Base-by-base conservation (phyloP, 2,113 vertebrate genomes). In the Larimichthys polyactis region DNA sequence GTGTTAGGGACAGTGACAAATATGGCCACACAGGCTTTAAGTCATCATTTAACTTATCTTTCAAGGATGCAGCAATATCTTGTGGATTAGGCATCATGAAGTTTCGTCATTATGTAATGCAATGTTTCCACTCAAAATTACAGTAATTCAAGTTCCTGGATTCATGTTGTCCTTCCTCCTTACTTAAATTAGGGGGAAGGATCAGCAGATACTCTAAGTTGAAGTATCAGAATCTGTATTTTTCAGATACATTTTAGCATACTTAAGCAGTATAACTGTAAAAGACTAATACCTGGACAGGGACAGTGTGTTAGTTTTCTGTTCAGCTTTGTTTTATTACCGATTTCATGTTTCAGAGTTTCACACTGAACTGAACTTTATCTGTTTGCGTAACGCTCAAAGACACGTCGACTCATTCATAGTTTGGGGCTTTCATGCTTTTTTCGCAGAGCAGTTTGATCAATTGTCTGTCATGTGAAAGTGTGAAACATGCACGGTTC, bases 391-490 rank as follows among this genome's bases (percentile, higher is more conserved):
- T 12, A 52, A 15, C 10, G 29, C 27, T 68, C 46, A 12, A 29
- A 32, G 48, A 51, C 0, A 3, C 24, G 24, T n/a, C 65, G 14
- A 2, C 11, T 51, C 24, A n/a, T 20, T 51, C 17, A 27, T 17
- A 70, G n/a, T 11, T 60, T 19, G 5, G 8, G 3, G 6, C 32
- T 46, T 72, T 60, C 9, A 27, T 12, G 29, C 4, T 5, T 24
- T 24, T 22, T 65, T 66, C 7, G 70, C 68, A 19, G 44, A 75
- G 64, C 43, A 46, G 27, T 43, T 43, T 46, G 16, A 77, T 81
- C n/a, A 11, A 19, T 32, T 27, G 27, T 40, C 62, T 46, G 40
- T 49, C 20, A 15, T 32, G 10, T 62, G 36, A 71, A 19, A 27
- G 17, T 29, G 43, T 65, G 72, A 69, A 29, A 59, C 40, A 36